Evolutionary conservation across 2,888 invertebrate species (phyloP).

Genomic region (Ceraclea dissimilis): DNA sequence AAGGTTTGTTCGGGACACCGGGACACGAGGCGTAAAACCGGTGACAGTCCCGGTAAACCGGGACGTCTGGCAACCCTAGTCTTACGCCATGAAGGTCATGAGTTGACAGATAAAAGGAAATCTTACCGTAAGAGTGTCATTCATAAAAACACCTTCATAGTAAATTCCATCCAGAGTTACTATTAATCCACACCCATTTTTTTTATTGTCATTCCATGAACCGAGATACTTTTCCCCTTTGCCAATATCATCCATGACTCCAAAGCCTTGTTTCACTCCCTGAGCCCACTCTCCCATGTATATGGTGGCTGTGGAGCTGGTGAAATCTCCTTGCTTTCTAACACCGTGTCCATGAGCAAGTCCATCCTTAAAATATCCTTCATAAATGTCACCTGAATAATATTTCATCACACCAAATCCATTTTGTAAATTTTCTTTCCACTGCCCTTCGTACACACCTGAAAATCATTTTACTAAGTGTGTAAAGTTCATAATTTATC

Average conservation of each 20-base stretch:
- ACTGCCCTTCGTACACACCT: constrained; percentile 71
- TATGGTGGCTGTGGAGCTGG: constrained; percentile 63
- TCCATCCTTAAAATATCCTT: constrained; percentile 82
- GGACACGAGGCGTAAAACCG: too few relatives aligned
- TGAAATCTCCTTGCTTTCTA: constrained; percentile 70
- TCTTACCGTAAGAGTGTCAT: constrained; percentile 66
- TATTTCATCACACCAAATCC: constrained; percentile 73
- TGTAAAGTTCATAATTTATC: too few relatives aligned
- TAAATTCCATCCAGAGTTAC: constrained; percentile 87
- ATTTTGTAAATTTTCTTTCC: constrained; percentile 77
- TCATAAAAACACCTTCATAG: constrained; percentile 80
- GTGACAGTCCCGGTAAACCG: too few relatives aligned
- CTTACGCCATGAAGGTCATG: too few relatives aligned
- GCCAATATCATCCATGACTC: constrained; percentile 79
- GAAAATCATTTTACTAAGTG: constrained; percentile 28
- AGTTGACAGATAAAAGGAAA: too few relatives aligned
- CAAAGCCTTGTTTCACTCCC: constrained; percentile 77
- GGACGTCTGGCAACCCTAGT: too few relatives aligned
- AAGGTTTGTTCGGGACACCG: too few relatives aligned
- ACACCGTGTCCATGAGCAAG: constrained; percentile 79
- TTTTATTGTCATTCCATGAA: constrained; percentile 77
- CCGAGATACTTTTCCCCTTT: constrained; percentile 88
- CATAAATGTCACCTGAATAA: constrained; percentile 71
- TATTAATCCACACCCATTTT: constrained; percentile 77
- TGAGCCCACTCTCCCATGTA: constrained; percentile 85